Percentiles rank a stretch among this genome's conserved stretches.
Conservation (phyloP, 2,888 invertebrate species). For the Eristalinus aeneus region DNA sequence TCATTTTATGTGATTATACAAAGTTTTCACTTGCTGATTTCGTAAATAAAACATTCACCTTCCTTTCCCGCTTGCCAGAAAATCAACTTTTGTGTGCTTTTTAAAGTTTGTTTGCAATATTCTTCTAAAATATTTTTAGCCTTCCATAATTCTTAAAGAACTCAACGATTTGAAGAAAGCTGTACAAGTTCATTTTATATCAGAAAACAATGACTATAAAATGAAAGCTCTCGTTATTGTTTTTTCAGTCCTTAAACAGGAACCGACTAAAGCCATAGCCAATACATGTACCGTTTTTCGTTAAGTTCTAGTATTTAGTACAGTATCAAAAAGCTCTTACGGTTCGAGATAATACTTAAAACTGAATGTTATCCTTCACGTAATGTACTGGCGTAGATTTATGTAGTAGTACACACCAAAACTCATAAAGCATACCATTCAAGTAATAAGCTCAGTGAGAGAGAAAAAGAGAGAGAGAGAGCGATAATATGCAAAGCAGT, state of each 20-base stretch:
- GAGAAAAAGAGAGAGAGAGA: background rate
- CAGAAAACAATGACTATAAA: background rate
- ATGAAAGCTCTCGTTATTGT: background rate
- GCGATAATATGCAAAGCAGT: background rate
- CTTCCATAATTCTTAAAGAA: too few species aligned
- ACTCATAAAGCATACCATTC: conserved; percentile 18
- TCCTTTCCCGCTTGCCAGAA: too few species aligned
- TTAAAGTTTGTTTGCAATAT: too few species aligned
- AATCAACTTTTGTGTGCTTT: too few species aligned
- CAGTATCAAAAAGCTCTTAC: background rate
- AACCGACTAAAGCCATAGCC: background rate
- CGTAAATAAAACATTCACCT: too few species aligned
- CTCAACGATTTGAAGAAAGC: background rate
- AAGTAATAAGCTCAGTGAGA: background rate
- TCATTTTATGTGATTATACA: too few species aligned
- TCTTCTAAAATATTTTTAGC: too few species aligned
- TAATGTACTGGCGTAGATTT: background rate
- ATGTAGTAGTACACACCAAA: conserved; percentile 4
- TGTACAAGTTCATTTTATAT: background rate
- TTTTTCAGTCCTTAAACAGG: background rate
- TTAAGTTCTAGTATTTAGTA: background rate
- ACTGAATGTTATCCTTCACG: conserved; percentile 7
- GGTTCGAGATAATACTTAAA: background rate
- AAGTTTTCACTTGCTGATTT: too few species aligned
- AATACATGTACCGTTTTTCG: background rate